Base-by-base conservation (phyloP, 2,888 invertebrate genomes). In the Pecten maximus region DNA sequence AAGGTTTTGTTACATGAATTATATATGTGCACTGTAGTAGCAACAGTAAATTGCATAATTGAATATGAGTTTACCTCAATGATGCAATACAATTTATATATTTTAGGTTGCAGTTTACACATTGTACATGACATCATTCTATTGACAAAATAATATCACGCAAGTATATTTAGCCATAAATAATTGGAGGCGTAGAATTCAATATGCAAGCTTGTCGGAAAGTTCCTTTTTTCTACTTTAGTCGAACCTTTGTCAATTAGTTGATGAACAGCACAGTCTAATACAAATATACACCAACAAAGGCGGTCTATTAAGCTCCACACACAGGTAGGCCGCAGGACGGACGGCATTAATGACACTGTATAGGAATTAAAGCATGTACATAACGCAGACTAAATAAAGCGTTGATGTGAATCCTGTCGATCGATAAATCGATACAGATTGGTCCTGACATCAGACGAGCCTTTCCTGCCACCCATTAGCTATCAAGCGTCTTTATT, bases 381-480 rank as follows among this genome's bases (percentile, higher is more conserved):
- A 35, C 74, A 74, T 74, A 74, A 74, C 74, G 74, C 35, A 74
- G 74, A 74, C 74, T 74, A 74, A 74, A 74, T 74, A 74, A 74
- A 74, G 74, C 74, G 35, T 35, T 74, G 74, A 74, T 74, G 74
- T 74, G 28, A 74, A 54, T 35, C 35, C 8, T 35, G 74, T 28
- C 74, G 28, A 74, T 74, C 74, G 74, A 74, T 74, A 74, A 74
- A 74, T 74, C 74, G 10, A 74, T 74, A 74, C 35, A 74, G 74
- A 74, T 74, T 74, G 74, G 74, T 35, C 12, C 74, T 16, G 74
- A 35, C 74, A 74, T 74, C 74, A 74, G 74, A 74, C 74, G 35
- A 74, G 74, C 74, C 6, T 74, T 74, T 35, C 35, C 35, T 35
- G 74, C 10, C 35, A 74, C 35, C 74, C 74, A 74, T 74, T 74